These are phyloP conservation scores for Lottia scabra DNA, from an alignment of 2,888 invertebrate species.

Conservation along the genomic window DNA sequence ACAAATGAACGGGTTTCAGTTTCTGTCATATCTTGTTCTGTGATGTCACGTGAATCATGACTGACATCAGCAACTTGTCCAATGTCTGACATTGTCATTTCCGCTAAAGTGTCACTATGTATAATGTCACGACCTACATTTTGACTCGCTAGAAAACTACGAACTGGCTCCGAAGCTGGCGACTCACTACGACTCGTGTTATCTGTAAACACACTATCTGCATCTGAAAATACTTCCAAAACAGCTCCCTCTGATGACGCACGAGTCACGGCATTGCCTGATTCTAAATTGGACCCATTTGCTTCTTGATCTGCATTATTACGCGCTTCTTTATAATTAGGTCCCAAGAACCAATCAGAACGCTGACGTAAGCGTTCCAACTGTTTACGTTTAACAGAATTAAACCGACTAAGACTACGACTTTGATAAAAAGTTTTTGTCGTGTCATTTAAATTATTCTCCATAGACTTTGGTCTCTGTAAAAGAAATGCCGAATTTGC, in stretches of 20 bases:
- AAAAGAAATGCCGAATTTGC: constrained; percentile 18
- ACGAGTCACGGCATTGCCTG: constrained; percentile 58
- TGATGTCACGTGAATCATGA: constrained; percentile 22
- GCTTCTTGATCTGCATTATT: constrained; percentile 17
- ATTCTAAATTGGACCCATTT: constrained; percentile 28
- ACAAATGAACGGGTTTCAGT: constrained; percentile 54
- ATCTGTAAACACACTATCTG: constrained; percentile 60
- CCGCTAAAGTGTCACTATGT: constrained; percentile 57
- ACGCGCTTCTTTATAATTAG: constrained; percentile 68
- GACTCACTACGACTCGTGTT: constrained; percentile 59
- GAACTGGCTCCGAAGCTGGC: constrained; percentile 58
- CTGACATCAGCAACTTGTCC: constrained; percentile 25
- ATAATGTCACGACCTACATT: constrained; percentile 50
- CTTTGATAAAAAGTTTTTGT: constrained; percentile 45
- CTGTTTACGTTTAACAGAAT: constrained; percentile 77
- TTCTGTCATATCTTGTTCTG: constrained; percentile 47
- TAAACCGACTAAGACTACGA: constrained; percentile 64
- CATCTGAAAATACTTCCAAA: constrained; percentile 55
- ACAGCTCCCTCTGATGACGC: constrained; percentile 61
- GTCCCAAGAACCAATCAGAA: constrained; percentile 89
- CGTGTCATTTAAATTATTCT: constrained; percentile 59
- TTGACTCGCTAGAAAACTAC: constrained; percentile 44
- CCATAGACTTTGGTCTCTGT: constrained; percentile 62
- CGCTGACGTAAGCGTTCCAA: constrained; percentile 95
- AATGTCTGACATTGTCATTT: constrained; percentile 43